Conservation (phyloP, 2,888 invertebrate genomes). For the Polyploca ridens region DNA sequence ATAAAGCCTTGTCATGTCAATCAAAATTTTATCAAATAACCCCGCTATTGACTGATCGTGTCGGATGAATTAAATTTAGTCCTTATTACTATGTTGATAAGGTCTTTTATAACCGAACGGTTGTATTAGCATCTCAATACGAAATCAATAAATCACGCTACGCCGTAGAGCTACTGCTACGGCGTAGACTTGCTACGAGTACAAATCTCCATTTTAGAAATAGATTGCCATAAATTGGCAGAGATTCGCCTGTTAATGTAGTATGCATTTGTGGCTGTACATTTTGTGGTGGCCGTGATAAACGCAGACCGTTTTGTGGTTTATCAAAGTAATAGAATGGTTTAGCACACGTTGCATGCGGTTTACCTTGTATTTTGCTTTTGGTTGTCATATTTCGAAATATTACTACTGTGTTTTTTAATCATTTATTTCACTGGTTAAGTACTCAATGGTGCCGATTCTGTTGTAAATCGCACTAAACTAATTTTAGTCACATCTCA, state of each 20-base stretch:
- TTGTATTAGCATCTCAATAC: constrained; percentile 53
- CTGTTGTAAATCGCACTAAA: no score
- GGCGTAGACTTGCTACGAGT: constrained; percentile 33
- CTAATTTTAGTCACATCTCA: no score
- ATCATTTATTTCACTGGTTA: neutral
- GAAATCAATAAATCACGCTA: constrained; percentile 55
- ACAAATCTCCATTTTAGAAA: constrained; percentile 4
- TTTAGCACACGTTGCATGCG: neutral
- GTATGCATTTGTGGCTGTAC: neutral
- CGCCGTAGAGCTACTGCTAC: constrained; percentile 35
- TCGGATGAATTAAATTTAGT: neutral
- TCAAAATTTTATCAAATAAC: constrained; percentile 5
- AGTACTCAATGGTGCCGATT: no score
- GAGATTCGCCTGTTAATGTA: neutral
- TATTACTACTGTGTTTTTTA: neutral
- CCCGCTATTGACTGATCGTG: neutral
- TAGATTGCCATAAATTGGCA: constrained; percentile 5
- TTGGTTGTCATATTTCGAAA: neutral
- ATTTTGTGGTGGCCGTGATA: constrained; percentile 4
- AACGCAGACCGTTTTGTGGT: neutral
- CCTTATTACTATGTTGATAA: neutral
- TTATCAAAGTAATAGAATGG: neutral
- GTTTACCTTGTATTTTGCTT: constrained; percentile 12
- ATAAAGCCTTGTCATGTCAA: neutral
- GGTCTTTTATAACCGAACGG: neutral